These are phyloP conservation scores for Strigops habroptila DNA, from an alignment of 2,113 vertebrate genomes.

Conservation along the genomic window DNA sequence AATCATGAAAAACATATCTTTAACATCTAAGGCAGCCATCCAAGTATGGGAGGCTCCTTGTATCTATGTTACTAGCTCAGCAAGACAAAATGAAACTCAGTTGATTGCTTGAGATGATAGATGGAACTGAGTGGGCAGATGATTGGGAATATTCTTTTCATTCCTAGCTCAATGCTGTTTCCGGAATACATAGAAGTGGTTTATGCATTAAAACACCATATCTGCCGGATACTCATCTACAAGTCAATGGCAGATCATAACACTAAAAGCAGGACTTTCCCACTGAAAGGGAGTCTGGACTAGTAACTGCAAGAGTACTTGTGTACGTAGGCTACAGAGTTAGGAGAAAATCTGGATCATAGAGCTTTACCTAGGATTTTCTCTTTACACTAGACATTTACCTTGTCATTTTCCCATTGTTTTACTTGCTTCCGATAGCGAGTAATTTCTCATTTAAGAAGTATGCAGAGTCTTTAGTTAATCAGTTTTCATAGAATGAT, in stretches of 20 bases:
- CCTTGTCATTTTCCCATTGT: neutral
- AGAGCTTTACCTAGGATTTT: neutral
- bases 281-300: neutral
- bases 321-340: neutral
- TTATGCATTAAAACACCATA: neutral
- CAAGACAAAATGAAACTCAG: neutral
- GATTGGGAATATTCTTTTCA: neutral
- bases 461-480: neutral
- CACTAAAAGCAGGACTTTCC: neutral
- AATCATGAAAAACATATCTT: neutral
- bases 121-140: neutral
- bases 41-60: neutral
- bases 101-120: neutral
- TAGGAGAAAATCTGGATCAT: neutral
- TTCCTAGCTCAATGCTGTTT: neutral
- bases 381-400: neutral
- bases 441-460: neutral
- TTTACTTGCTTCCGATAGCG: neutral
- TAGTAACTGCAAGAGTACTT: neutral
- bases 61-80: neutral
- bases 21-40: neutral
- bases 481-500: neutral
- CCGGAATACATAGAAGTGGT: rapidly evolving
- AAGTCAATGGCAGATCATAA: neutral
- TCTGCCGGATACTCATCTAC: neutral